Evolutionary conservation across 2,888 invertebrate genomes (phyloP).

Genomic region (Sepioteuthis lessoniana): DNA sequence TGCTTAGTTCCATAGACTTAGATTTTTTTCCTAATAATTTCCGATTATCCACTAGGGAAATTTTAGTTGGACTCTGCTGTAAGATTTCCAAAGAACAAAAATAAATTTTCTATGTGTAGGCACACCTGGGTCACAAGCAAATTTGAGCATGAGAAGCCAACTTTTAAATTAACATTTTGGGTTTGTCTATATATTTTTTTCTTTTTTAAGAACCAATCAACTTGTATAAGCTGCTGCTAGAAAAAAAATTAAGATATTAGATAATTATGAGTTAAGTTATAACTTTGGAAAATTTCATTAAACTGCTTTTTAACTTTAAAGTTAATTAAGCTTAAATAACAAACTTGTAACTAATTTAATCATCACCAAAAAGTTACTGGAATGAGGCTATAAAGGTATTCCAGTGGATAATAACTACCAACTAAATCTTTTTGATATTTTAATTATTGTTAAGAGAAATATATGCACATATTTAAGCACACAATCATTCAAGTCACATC

Average conservation of each 20-base stretch:
- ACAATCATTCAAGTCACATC: too few species aligned
- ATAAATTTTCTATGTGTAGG: neutral
- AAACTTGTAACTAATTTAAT: neutral
- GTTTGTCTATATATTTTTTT: neutral
- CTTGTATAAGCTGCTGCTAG: neutral
- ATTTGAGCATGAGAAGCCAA: neutral
- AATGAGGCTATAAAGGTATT: too few species aligned
- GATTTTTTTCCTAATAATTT: neutral
- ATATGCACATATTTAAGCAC: too few species aligned
- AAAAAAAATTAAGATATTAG: neutral
- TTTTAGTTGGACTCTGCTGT: neutral
- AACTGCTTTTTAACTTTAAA: neutral
- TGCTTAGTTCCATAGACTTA: neutral
- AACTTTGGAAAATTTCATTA: neutral
- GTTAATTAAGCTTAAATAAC: neutral
- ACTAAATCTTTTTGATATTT: too few species aligned
- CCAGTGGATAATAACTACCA: too few species aligned
- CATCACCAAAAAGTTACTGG: neutral
- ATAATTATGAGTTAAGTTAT: neutral
- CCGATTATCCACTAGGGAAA: neutral
- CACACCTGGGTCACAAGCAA: neutral
- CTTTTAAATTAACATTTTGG: conserved; percentile 2
- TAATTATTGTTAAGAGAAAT: too few species aligned
- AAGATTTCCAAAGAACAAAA: neutral
- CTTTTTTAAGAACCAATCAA: too few species aligned